Evolutionary conservation across 2,888 invertebrate genomes (phyloP).

Genomic region (Spodoptera exigua): DNA sequence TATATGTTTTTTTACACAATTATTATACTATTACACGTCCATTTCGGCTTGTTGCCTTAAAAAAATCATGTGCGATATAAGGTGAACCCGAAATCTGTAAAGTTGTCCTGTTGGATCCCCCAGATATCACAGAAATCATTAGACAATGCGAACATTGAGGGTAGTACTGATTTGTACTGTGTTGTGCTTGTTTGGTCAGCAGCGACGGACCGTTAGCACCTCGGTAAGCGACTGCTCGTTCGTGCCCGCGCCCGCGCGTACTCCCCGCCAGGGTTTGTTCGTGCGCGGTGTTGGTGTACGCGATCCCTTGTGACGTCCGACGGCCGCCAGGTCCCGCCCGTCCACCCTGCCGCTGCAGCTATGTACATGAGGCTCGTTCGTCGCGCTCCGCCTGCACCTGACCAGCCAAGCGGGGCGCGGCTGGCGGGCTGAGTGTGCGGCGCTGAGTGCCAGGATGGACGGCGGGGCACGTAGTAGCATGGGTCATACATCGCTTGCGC

Average conservation of each 20-base stretch:
- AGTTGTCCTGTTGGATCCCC: slow-evolving; percentile 65
- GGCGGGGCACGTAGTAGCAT: slow-evolving; percentile 84
- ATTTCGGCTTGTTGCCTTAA: slow-evolving; percentile 57
- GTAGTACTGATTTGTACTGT: slow-evolving; percentile 87
- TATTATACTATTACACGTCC: slow-evolving; percentile 49
- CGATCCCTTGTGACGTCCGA: slow-evolving; percentile 87
- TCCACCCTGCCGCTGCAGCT: slow-evolving; percentile 58
- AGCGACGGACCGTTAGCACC: slow-evolving; percentile 88
- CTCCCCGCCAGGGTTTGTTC: slow-evolving; percentile 75
- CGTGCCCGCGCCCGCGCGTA: slow-evolving; percentile 79
- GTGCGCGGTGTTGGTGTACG: slow-evolving; percentile 82
- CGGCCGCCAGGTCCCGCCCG: slow-evolving; percentile 76
- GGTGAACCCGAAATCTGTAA: slow-evolving; percentile 61
- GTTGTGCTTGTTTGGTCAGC: slow-evolving; percentile 89
- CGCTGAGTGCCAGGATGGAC: slow-evolving; percentile 60
- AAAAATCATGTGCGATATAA: slow-evolving; percentile 61
- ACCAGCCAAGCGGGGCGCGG: slow-evolving; percentile 38
- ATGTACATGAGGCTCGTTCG: slow-evolving; percentile 36
- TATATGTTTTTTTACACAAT: slow-evolving; percentile 54
- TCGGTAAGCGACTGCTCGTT: slow-evolving; percentile 85
- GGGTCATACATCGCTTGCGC: slow-evolving; percentile 89
- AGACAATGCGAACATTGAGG: slow-evolving; percentile 79
- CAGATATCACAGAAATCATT: slow-evolving; percentile 69
- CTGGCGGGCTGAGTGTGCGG: slow-evolving; percentile 47
- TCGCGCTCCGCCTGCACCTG: slow-evolving; percentile 39